Evolutionary conservation across 2,797 vertebrate genomes (phyloP), one percentile per base, ranked within the genome.

Genomic region (Odontamblyopus lacepedii): DNA sequence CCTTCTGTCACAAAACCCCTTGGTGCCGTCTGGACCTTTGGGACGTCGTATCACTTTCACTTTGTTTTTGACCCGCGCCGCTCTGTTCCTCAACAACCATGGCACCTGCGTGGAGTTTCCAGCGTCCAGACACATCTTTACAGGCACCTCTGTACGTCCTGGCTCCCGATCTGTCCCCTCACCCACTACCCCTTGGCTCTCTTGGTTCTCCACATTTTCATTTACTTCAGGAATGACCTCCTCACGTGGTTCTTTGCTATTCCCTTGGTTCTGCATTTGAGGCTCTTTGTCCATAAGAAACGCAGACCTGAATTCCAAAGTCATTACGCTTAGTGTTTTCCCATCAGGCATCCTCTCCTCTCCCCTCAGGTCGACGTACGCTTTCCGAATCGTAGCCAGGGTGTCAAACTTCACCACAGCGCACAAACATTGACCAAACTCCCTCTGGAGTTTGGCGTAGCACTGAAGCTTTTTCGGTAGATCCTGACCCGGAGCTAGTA

Each of bases 331-430:
- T 67, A 94, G 62, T 8, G 81, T 79, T 41, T 74, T 74, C 0
- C 77, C 69, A 2, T 85, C 81, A 4, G 93, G 84, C 55, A 77
- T 84, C 63, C 69, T 70, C 61, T 87, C 85, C 26, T 88, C 80
- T 0, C 9, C 68, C 73, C 80, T 88, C 16, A 95, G 89, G 16
- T 72, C 56, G n/a, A 80, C 81, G 4, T 90, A 91, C 18, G 93
- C 94, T 4, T 83, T 88, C 5, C 89, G 83, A 4, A 93, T 86
- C 0, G 88, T 91, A 50, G 94, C 93, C 76, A 95, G 83, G 74
- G 76, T 87, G 69, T 94, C 91, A 2, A 95, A 96, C 86, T 94
- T 95, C 69, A 95, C 91, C 76, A 94, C 88, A 0, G 91, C 94
- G 0, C 94, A 95, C 72, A 91, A 74, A 6, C 83, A 84, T 56